These are phyloP conservation scores for Helostoma temminkii DNA, from an alignment of 2,797 vertebrate genomes.

Conservation along the genomic window DNA sequence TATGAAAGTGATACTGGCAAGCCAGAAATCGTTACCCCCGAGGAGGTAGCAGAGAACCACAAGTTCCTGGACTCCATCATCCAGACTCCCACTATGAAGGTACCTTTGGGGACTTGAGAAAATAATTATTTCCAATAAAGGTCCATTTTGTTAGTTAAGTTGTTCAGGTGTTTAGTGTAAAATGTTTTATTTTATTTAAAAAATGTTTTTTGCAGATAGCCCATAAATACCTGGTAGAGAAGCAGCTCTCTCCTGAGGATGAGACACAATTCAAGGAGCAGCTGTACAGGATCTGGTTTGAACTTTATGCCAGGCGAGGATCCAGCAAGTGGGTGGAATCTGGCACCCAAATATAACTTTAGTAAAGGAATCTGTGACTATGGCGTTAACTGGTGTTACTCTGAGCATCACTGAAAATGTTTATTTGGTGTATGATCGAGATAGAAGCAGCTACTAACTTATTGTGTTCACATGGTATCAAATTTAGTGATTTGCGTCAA, in stretches of 20 bases:
- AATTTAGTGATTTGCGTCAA: neutral
- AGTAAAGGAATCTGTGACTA: constrained; percentile 46
- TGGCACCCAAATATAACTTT: constrained; percentile 23
- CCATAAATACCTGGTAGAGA: constrained; percentile 85
- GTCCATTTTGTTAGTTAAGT: too few species aligned
- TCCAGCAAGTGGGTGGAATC: constrained; percentile 82
- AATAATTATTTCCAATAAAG: neutral
- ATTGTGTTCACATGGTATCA: neutral
- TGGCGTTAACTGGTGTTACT: constrained; percentile 6
- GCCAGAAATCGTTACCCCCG: constrained; percentile 86
- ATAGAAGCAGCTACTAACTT: neutral
- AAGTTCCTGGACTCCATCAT: constrained; percentile 85
- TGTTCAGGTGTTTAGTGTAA: neutral
- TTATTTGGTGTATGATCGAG: neutral
- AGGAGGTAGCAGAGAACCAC: constrained; percentile 87
- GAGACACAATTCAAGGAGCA: constrained; percentile 83
- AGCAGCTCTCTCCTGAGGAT: constrained; percentile 81
- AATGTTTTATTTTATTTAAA: neutral
- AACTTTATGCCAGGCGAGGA: constrained; percentile 85
- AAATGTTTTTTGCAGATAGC: constrained; percentile 82
- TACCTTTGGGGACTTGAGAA: constrained; percentile 35
- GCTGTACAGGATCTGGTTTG: constrained; percentile 88
- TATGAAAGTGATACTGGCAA: constrained; percentile 86
- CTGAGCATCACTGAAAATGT: neutral
- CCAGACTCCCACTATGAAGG: constrained; percentile 85